These are phyloP conservation scores for Hemiprocne comata DNA, from an alignment of 2,113 vertebrate species.

Conservation along the genomic window DNA sequence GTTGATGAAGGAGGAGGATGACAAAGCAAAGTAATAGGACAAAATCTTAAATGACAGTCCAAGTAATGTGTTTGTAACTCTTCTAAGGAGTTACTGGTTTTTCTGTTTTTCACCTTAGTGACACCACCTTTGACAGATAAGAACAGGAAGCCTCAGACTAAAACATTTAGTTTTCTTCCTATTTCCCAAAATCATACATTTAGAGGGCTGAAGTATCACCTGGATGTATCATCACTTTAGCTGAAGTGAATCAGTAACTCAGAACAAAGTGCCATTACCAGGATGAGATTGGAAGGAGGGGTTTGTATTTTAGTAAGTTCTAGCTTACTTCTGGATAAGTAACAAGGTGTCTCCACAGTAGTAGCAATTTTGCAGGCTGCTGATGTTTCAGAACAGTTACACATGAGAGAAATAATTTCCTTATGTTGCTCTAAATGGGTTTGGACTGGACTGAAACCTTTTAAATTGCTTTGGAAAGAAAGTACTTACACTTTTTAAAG, in stretches of 20 bases:
- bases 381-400: not conserved
- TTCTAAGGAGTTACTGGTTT: not conserved
- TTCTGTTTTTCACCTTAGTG: not conserved
- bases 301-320: not conserved
- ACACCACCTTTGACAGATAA: not conserved
- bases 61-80: accelerated
- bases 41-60: not conserved
- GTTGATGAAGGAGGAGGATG: not conserved
- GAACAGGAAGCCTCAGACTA: not conserved
- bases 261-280: not conserved
- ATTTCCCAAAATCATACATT: not conserved
- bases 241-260: not conserved
- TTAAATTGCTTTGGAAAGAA: not conserved
- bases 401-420: not conserved
- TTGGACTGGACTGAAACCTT: not conserved
- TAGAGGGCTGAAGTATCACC: not conserved
- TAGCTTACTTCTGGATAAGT: not conserved
- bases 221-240: not conserved
- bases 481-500: not conserved
- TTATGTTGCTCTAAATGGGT: not conserved
- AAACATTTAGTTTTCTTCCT: not conserved
- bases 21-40: not conserved
- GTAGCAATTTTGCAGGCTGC: not conserved
- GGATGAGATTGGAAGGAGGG: accelerated
- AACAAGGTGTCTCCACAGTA: not conserved